Evolutionary conservation across 2,888 invertebrate genomes (phyloP), one percentile per base, ranked within the genome.

Genomic region (Ceramica pisi): DNA sequence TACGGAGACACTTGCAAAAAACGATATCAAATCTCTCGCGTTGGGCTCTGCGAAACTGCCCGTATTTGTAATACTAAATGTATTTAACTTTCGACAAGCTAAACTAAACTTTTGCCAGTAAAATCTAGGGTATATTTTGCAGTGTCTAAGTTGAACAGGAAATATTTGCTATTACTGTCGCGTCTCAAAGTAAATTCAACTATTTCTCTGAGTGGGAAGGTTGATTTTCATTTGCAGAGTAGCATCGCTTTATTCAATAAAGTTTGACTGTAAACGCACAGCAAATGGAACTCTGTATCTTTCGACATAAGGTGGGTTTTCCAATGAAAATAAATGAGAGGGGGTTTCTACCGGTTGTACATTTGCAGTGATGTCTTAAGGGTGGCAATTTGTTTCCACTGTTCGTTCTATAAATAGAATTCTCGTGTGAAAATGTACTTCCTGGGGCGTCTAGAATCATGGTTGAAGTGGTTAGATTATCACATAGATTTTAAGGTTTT

Each of bases 341-440:
- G 92, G 91, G 89, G 89, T 83, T 80, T 81, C 82, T 86, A 77
- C 82, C 79, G 86, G 88, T 82, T 90, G 90, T 91, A 89, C 91
- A 90, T 92, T 94, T 92, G 85, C 89, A 90, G 92, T 75, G 88
- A 86, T 83, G 83, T 84, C 65, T 84, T 82, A 77, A 83, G 91
- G 91, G 91, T 87, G 89, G 84, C 14, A 61, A 86, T 72, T 65
- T 67, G 92, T 93, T 91, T 94, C 91, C 94, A 94, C 89, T 91
- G 84, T 65, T 57, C 38, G 8, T 62, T 83, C 73, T 88, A 86
- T 81, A 85, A 85, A 88, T 88, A 88, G 78, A 80, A 67, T 46
- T 68, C 46, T 64, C 51, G 70, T 55, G 65, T 50, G 65, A 60
- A 68, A 38, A 67, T 59, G 51, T 65, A 78, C 72, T 67, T 67